Percentiles rank a stretch among this genome's conserved stretches.
Evolutionary conservation across 2,113 vertebrate species (phyloP).

Genomic region (Tragelaphus scriptus): DNA sequence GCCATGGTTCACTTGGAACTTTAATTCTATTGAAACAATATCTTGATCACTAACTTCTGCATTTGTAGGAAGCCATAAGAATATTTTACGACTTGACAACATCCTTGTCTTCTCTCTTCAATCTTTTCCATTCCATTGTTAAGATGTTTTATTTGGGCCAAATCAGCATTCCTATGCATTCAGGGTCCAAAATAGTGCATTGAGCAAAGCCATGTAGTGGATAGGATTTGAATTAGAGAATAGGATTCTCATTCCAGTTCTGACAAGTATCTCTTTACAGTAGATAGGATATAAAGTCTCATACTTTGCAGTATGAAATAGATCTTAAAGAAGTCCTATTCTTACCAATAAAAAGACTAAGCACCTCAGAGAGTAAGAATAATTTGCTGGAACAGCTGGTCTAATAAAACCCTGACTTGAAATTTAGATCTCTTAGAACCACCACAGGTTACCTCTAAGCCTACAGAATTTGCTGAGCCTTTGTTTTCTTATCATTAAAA

Average conservation of each 20-base stretch:
- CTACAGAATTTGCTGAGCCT: neutral
- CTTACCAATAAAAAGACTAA: neutral
- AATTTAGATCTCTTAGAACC: neutral
- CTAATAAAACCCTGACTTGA: neutral
- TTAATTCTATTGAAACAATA: neutral
- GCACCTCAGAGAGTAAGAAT: neutral
- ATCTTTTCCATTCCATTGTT: neutral
- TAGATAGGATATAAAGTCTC: neutral
- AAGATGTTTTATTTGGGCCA: neutral
- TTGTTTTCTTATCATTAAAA: neutral
- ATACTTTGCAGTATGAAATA: neutral
- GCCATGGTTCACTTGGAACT: neutral
- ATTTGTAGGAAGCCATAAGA: neutral
- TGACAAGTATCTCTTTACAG: neutral
- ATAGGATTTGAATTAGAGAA: neutral
- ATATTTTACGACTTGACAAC: neutral
- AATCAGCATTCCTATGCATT: neutral
- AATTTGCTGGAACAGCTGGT: neutral
- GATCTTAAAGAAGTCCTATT: neutral
- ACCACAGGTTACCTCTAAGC: neutral
- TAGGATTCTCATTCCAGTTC: neutral
- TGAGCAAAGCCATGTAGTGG: neutral
- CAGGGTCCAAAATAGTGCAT: neutral
- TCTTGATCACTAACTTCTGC: neutral
- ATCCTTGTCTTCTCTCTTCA: neutral